Percentiles rank a stretch among this genome's conserved stretches.
Conservation (phyloP, 2,888 invertebrate species). For the Agrilus cyanescens region DNA sequence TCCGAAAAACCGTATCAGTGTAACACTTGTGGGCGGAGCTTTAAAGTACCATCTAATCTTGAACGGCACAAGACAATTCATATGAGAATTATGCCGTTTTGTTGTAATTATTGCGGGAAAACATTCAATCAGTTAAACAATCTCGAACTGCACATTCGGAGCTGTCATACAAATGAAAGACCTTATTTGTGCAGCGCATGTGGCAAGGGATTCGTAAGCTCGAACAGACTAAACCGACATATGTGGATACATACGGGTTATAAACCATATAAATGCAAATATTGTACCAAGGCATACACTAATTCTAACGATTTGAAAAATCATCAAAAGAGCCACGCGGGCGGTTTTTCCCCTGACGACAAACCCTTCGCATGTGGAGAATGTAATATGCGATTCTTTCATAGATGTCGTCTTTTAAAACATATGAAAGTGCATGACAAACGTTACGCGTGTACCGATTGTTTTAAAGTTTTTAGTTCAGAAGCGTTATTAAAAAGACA, state of each 20-base stretch:
- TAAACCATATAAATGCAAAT: slow-evolving; percentile 27
- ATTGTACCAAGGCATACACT: slow-evolving; percentile 28
- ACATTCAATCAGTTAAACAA: slow-evolving; percentile 31
- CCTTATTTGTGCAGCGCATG: slow-evolving; percentile 32
- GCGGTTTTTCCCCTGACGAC: slow-evolving; percentile 19
- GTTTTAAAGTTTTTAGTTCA: slow-evolving; percentile 23
- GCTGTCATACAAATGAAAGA: slow-evolving; percentile 30
- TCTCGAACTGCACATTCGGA: slow-evolving; percentile 29
- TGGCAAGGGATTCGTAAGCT: slow-evolving; percentile 31
- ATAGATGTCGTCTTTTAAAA: slow-evolving; percentile 36
- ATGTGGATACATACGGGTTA: slow-evolving; percentile 31
- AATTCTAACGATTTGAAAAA: slow-evolving; percentile 29
- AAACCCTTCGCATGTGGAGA: slow-evolving; percentile 26
- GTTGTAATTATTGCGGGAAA: slow-evolving; percentile 31
- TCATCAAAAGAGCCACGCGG: slow-evolving; percentile 24
- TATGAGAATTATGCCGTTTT: slow-evolving; percentile 26
- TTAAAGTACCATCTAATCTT: slow-evolving; percentile 31
- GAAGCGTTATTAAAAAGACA: slow-evolving; percentile 23
- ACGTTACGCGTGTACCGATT: slow-evolving; percentile 23
- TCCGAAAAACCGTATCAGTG: slow-evolving; percentile 28
- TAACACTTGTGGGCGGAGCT: slow-evolving; percentile 28
- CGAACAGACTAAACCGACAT: slow-evolving; percentile 29
- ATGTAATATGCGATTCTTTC: slow-evolving; percentile 28
- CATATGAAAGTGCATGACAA: slow-evolving; percentile 37
- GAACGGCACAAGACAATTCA: slow-evolving; percentile 31